Conservation (phyloP, 2,113 vertebrate species). For the Epinephelus fuscoguttatus region DNA sequence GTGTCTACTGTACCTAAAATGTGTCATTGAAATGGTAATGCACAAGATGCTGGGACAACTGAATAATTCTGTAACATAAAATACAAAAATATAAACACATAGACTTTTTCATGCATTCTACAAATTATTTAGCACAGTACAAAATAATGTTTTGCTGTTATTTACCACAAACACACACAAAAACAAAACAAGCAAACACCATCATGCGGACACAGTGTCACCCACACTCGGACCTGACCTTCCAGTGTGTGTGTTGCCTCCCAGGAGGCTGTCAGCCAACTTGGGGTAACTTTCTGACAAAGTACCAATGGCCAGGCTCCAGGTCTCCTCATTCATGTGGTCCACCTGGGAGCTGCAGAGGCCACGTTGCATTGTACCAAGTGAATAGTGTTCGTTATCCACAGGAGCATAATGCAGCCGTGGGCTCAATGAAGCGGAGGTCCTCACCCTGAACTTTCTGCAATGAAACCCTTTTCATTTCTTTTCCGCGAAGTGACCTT, state of each 20-base stretch:
- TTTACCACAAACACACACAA: not conserved
- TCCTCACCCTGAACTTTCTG: constrained; percentile 72
- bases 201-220: not conserved
- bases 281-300: constrained; percentile 33
- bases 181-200: not conserved
- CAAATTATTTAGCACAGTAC: constrained; percentile 2
- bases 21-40: not conserved
- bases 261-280: constrained; percentile 51
- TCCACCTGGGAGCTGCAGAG: constrained; percentile 46
- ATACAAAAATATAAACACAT: not conserved
- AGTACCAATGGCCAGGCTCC: constrained; percentile 48
- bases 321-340: constrained; percentile 59
- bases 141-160: constrained; percentile 2
- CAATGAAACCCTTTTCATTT: constrained; percentile 66
- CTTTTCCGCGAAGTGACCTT: constrained; percentile 68
- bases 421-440: constrained; percentile 57
- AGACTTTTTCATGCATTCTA: not conserved
- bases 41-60: not conserved
- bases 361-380: constrained; percentile 58
- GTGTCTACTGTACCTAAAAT: not conserved
- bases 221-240: constrained; percentile 43
- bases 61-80: not conserved
- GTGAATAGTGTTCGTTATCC: constrained; percentile 61
- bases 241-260: constrained; percentile 33
- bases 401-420: constrained; percentile 57